Percentiles rank a stretch among this genome's conserved stretches.
Conservation (phyloP, 2,888 invertebrate species). For the Drosophila paracracens region DNA sequence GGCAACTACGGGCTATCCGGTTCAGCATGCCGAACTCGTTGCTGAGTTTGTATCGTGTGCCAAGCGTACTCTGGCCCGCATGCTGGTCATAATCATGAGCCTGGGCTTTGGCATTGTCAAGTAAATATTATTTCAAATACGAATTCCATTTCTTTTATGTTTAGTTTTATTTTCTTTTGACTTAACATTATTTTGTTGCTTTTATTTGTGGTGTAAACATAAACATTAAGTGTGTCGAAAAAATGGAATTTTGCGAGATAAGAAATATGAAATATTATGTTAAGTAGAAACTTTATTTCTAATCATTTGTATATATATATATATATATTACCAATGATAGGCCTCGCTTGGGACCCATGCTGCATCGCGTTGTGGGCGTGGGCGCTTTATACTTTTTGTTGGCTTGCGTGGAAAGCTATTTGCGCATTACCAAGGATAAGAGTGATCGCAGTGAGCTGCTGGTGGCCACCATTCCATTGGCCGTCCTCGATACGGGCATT, state of each 20-base stretch:
- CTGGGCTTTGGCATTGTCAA: constrained; percentile 98
- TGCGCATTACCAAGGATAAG: constrained; percentile 89
- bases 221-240: too few species aligned
- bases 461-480: constrained; percentile 93
- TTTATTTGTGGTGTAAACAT: too few species aligned
- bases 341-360: constrained; percentile 94
- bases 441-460: constrained; percentile 88
- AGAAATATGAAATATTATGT: not conserved
- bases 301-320: not conserved
- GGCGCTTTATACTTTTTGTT: constrained; percentile 93
- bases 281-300: not conserved
- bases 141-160: too few species aligned
- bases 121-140: constrained; percentile 86
- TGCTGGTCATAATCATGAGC: constrained; percentile 97
- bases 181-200: not conserved
- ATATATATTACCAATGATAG: constrained; percentile 83
- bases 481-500: constrained; percentile 93
- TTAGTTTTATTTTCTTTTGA: not conserved
- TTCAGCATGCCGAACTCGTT: constrained; percentile 90
- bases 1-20: constrained; percentile 88
- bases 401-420: constrained; percentile 94
- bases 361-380: constrained; percentile 94
- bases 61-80: constrained; percentile 95
- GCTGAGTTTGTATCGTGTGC: constrained; percentile 97
- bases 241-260: not conserved